These are phyloP conservation scores for Alosa alosa DNA, from an alignment of 2,113 vertebrate species.

Conservation along the genomic window DNA sequence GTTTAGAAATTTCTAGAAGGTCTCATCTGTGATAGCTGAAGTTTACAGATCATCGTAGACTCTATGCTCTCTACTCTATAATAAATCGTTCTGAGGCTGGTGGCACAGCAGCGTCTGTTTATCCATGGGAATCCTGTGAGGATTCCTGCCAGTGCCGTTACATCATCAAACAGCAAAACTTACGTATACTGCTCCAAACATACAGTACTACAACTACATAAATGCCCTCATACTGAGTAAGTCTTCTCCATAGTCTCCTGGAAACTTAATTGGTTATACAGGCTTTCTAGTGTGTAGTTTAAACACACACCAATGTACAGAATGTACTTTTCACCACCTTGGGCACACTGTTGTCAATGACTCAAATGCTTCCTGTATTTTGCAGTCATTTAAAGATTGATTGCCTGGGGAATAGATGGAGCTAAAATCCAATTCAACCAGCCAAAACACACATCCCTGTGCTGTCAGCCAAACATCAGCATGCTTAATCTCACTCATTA, in stretches of 20 bases:
- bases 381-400: neutral
- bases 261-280: neutral
- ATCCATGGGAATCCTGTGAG: neutral
- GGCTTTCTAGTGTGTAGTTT: neutral
- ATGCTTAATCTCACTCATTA: neutral
- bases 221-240: neutral
- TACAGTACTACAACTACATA: neutral
- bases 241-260: neutral
- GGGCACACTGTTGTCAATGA: neutral
- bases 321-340: neutral
- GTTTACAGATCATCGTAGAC: neutral
- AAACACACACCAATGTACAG: neutral
- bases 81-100: too few species aligned
- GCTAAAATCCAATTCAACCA: neutral
- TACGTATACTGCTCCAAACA: neutral
- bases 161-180: neutral
- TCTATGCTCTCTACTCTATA: too few species aligned
- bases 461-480: neutral
- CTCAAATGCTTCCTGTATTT: slow-evolving; percentile 1
- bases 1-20: too few species aligned
- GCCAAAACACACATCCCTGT: neutral
- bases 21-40: neutral
- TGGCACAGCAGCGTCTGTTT: too few species aligned
- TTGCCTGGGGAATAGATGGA: neutral
- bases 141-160: neutral